phyloP scores from a whole-genome alignment of 2,113 vertebrate species.

The Marmota monax region DNA sequence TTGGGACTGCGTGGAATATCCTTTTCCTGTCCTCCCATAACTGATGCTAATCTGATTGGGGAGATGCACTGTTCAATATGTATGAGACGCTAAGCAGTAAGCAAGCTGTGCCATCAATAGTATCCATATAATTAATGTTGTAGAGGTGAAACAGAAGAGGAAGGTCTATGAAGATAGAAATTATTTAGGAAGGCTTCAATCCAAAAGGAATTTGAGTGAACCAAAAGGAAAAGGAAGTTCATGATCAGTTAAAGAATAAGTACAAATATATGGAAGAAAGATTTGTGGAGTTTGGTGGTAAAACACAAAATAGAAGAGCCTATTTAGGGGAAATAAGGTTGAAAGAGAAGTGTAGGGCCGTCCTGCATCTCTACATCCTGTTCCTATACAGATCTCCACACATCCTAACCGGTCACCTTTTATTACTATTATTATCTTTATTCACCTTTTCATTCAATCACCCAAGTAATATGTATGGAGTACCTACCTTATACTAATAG shows the following conservation, averaged over 20 bases:
- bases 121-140: slow-evolving; percentile 13
- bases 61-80: slow-evolving; percentile 7
- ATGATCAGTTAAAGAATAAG: background rate
- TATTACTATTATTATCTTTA: background rate
- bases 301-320: background rate
- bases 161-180: background rate
- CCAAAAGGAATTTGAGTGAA: background rate
- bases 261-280: background rate
- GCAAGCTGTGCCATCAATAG: background rate
- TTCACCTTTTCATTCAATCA: background rate
- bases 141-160: background rate
- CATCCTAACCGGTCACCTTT: background rate
- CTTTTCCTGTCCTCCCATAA: background rate
- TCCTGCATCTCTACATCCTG: background rate
- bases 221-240: background rate
- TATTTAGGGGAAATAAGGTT: background rate
- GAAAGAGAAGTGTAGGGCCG: background rate
- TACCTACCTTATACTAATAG: background rate
- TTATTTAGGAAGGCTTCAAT: background rate
- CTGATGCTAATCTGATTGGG: slow-evolving; percentile 6
- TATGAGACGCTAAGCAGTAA: background rate
- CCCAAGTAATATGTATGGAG: background rate
- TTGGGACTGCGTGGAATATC: background rate
- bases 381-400: background rate
- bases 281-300: background rate